These are phyloP conservation scores for Watsonalla cultraria DNA, from an alignment of 2,888 invertebrate genomes.

Conservation along the genomic window DNA sequence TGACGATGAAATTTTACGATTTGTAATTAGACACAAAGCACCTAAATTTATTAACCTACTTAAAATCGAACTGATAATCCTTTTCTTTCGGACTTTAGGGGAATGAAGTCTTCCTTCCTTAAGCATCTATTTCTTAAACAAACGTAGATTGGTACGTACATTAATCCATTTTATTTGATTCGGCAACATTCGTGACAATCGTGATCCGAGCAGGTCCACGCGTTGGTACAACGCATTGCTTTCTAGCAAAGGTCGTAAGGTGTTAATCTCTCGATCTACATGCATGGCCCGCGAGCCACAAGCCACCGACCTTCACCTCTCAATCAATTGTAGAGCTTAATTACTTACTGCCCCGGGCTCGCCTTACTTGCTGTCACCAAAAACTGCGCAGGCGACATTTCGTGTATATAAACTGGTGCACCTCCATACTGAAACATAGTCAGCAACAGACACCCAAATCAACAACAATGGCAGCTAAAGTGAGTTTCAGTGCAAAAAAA, in stretches of 20 bases:
- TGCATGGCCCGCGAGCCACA: slow-evolving; percentile 10
- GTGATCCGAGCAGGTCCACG: background rate
- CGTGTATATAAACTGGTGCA: slow-evolving; percentile 55
- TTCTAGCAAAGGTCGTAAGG: slow-evolving; percentile 6
- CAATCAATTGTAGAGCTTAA: slow-evolving; percentile 33
- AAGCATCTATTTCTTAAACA: too few species aligned
- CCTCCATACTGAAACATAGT: slow-evolving; percentile 42
- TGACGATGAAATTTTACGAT: too few species aligned
- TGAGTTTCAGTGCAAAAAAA: slow-evolving; percentile 16
- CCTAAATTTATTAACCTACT: too few species aligned
- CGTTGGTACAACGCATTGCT: background rate
- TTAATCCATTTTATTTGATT: background rate
- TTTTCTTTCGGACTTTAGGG: too few species aligned
- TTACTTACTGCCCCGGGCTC: slow-evolving; percentile 27
- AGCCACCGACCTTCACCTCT: slow-evolving; percentile 40
- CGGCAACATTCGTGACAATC: background rate
- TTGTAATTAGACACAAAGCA: too few species aligned
- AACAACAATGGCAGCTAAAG: slow-evolving; percentile 67
- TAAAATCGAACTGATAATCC: too few species aligned
- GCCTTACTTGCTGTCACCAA: slow-evolving; percentile 19
- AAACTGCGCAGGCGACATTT: slow-evolving; percentile 26
- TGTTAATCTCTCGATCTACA: slow-evolving; percentile 14
- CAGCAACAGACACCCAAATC: slow-evolving; percentile 36
- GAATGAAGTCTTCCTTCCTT: too few species aligned
- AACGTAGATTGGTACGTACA: too few species aligned